Conservation (phyloP, 2,888 invertebrate species). For the Ditylenchus weischeri region DNA sequence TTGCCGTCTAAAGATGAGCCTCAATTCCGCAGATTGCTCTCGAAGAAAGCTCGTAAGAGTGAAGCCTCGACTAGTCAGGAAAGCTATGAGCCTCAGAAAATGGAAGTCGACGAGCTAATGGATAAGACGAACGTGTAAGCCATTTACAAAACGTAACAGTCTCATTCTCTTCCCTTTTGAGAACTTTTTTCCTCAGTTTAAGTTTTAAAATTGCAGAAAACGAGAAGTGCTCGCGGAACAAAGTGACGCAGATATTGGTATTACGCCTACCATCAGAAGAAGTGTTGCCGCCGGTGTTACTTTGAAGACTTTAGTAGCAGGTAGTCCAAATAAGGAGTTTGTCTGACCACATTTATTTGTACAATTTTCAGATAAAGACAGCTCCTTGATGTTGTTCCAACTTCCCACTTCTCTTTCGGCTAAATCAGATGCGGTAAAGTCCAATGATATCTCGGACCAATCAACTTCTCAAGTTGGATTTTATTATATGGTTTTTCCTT, state of each 20-base stretch:
- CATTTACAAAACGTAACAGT: neutral
- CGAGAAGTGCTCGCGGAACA: no score
- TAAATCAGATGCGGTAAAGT: neutral
- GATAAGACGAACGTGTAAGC: neutral
- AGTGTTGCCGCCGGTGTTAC: no score
- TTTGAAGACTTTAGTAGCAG: no score
- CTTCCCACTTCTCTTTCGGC: conserved; percentile 20
- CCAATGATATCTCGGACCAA: no score
- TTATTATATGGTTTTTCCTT: no score
- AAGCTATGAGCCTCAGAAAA: neutral
- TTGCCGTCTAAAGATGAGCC: conserved; percentile 23
- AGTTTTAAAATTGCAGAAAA: no score
- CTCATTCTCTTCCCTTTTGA: no score
- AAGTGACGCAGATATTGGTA: no score
- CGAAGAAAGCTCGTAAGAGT: conserved; percentile 11
- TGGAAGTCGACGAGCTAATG: conserved; percentile 13
- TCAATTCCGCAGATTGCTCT: conserved; percentile 19
- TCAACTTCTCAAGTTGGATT: no score
- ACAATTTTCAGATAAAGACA: conserved; percentile 4
- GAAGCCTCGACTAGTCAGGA: conserved; percentile 8
- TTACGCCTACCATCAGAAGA: no score
- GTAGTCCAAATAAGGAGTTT: neutral
- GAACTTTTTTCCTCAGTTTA: no score
- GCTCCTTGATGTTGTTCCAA: conserved; percentile 25
- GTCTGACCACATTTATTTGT: neutral